phyloP scores from a whole-genome alignment of 1,140 invertebrate species.

The Radopholus similis region DNA sequence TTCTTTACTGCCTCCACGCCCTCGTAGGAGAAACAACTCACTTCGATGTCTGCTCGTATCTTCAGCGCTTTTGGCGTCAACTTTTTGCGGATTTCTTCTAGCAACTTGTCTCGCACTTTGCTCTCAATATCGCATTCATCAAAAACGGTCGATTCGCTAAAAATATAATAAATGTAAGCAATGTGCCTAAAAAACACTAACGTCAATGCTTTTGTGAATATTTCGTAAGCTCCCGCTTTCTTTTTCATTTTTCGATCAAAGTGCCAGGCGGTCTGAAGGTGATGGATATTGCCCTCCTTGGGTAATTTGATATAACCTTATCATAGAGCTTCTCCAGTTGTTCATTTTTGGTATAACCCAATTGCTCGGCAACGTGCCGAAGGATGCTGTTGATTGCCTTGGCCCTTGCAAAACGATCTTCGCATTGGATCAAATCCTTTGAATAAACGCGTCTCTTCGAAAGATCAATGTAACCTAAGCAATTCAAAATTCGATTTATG shows the following conservation, averaged over 20 bases:
- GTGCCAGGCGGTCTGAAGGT: constrained; percentile 82
- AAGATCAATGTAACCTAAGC: constrained; percentile 93
- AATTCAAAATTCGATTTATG: background rate
- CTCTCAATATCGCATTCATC: constrained; percentile 93
- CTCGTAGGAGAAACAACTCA: constrained; percentile 91
- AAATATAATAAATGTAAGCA: constrained; percentile 17
- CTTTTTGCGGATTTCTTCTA: constrained; percentile 91
- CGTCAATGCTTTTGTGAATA: constrained; percentile 95
- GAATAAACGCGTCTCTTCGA: constrained; percentile 95
- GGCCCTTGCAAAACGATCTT: constrained; percentile 94
- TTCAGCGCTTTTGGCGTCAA: constrained; percentile 96
- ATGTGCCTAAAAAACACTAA: constrained; percentile 59
- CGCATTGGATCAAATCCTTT: constrained; percentile 96
- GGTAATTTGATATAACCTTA: constrained; percentile 62
- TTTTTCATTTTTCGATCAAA: constrained; percentile 98
- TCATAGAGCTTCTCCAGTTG: constrained; percentile 90
- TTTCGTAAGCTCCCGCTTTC: constrained; percentile 89
- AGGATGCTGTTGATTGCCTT: constrained; percentile 94
- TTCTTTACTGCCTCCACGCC: constrained; percentile 97
- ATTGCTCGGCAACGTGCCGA: constrained; percentile 88
- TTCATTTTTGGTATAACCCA: constrained; percentile 82
- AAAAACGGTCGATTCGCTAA: constrained; percentile 82
- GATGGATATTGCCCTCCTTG: background rate
- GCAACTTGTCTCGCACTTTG: constrained; percentile 81
- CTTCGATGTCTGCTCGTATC: constrained; percentile 78